Percentiles rank a stretch among this genome's conserved stretches.
These are phyloP conservation scores for Nesidiocoris tenuis DNA, from an alignment of 2,888 invertebrate species.

Conservation along the genomic window DNA sequence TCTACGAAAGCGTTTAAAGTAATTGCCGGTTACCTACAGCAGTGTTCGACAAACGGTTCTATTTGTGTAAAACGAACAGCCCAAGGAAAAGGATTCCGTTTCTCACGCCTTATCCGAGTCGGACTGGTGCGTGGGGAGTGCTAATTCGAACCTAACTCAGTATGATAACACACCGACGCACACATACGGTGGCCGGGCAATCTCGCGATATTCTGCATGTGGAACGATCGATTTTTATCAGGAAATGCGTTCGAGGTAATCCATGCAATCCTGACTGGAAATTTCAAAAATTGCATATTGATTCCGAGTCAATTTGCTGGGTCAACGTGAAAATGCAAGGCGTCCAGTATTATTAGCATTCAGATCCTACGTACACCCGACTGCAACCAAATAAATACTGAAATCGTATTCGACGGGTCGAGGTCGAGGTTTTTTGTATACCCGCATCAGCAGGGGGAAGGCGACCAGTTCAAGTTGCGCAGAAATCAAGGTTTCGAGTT, in stretches of 20 bases:
- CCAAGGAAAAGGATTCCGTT: constrained; percentile 1
- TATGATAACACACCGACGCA: no score
- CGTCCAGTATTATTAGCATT: neutral
- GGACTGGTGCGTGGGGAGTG: constrained; percentile 13
- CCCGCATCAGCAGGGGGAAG: no score
- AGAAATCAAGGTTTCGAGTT: no score
- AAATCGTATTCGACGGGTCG: neutral
- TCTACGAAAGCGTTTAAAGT: constrained; percentile 21
- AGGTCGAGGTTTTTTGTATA: no score
- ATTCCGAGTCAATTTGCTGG: neutral
- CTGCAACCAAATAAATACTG: neutral
- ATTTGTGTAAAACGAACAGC: constrained; percentile 15
- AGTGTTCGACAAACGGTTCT: constrained; percentile 19
- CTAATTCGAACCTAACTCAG: neutral
- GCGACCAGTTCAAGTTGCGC: no score
- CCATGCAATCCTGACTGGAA: neutral
- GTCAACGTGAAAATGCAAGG: neutral
- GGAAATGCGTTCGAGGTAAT: neutral
- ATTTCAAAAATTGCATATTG: neutral
- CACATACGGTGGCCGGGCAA: no score
- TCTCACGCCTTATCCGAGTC: constrained; percentile 21
- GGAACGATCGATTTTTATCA: neutral
- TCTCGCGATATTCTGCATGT: no score
- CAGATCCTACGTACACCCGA: neutral
- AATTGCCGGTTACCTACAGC: constrained; percentile 13